Evolutionary conservation across 2,888 invertebrate genomes (phyloP).

Genomic region (Nomada lathburiana): DNA sequence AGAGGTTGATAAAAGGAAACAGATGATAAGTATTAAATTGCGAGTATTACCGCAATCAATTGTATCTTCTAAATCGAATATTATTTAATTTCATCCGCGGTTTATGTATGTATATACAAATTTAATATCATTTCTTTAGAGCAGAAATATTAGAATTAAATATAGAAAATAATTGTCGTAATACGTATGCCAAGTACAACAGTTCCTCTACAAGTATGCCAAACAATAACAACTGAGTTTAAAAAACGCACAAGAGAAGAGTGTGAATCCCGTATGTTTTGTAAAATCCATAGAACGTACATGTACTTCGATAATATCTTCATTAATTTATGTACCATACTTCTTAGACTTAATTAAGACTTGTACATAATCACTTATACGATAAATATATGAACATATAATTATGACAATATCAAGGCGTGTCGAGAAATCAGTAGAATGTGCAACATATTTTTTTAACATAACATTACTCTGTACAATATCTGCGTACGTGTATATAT

Average conservation of each 20-base stretch:
- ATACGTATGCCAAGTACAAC: conserved; percentile 42
- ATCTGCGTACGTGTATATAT: conserved; percentile 44
- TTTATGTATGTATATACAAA: conserved; percentile 9
- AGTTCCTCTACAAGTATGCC: conserved; percentile 59
- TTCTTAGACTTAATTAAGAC: conserved; percentile 10
- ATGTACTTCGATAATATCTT: conserved; percentile 17
- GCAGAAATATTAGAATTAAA: conserved; percentile 17
- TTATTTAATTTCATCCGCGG: conserved; percentile 30
- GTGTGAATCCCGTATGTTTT: conserved; percentile 5
- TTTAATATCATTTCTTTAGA: conserved; percentile 2
- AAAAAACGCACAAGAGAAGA: conserved; percentile 17
- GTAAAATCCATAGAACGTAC: conserved; percentile 1
- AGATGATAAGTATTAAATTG: conserved; percentile 36
- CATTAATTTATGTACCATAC: conserved; percentile 10
- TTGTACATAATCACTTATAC: conserved; percentile 48
- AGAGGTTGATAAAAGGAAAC: neutral
- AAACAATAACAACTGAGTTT: conserved; percentile 40
- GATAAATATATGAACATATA: conserved; percentile 19
- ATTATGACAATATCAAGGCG: conserved; percentile 1
- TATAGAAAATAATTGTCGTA: conserved; percentile 25
- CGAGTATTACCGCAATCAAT: conserved; percentile 1
- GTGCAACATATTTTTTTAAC: conserved; percentile 63
- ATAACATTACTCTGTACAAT: conserved; percentile 31
- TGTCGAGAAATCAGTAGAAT: conserved; percentile 23
- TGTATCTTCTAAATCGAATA: neutral